A percentile compares a stretch with the other conserved stretches of the same genome.
These are phyloP conservation scores for Aplodontia rufa DNA, from an alignment of 2,113 vertebrate species.

Conservation along the genomic window DNA sequence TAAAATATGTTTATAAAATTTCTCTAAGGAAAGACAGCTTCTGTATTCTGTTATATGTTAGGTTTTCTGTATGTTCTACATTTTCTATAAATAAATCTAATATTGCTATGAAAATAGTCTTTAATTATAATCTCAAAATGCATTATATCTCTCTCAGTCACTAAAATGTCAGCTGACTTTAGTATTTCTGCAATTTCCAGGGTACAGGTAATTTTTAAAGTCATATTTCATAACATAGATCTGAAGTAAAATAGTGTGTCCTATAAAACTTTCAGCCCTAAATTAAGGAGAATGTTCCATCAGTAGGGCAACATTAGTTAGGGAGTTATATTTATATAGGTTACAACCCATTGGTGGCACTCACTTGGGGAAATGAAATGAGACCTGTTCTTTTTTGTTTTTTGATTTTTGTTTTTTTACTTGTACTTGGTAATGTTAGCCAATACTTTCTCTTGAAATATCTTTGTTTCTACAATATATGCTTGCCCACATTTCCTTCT, in stretches of 20 bases:
- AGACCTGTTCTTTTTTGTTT: neutral
- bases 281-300: neutral
- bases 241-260: neutral
- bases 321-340: neutral
- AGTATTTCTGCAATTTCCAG: neutral
- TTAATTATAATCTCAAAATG: neutral
- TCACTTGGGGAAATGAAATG: neutral
- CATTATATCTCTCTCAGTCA: neutral
- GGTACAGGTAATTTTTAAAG: neutral
- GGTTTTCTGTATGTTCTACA: neutral
- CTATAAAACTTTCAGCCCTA: neutral
- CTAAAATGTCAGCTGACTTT: neutral
- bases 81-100: neutral
- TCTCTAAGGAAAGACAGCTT: neutral
- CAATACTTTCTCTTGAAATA: neutral
- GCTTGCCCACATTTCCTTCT: neutral
- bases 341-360: neutral
- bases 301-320: neutral
- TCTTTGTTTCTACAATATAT: neutral
- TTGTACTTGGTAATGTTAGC: neutral
- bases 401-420: neutral
- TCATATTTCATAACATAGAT: neutral
- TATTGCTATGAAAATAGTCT: neutral
- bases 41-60: neutral
- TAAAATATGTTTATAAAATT: constrained; percentile 22